Evolutionary conservation across 2,888 invertebrate species (phyloP).

Genomic region (Nematopogon swammerdamellus): DNA sequence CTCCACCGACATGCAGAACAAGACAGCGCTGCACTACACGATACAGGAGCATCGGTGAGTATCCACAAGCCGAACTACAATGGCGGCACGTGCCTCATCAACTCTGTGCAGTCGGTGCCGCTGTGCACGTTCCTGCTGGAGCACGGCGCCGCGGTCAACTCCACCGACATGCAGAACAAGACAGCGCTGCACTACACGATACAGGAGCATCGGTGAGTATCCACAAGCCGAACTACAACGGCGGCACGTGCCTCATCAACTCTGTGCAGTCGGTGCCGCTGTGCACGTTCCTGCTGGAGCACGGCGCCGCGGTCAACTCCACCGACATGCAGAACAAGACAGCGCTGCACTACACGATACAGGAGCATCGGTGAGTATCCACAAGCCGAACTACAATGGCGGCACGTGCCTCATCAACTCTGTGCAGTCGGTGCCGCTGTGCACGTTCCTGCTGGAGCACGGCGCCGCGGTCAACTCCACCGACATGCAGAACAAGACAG

Average conservation of each 20-base stretch:
- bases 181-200: slow-evolving; percentile 94
- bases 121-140: slow-evolving; percentile 77
- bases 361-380: slow-evolving; percentile 69
- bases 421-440: slow-evolving; percentile 81
- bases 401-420: slow-evolving; percentile 93
- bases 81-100: slow-evolving; percentile 91
- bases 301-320: slow-evolving; percentile 83
- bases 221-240: slow-evolving; percentile 81
- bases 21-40: slow-evolving; percentile 93
- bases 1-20: slow-evolving; percentile 84
- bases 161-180: slow-evolving; percentile 84
- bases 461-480: slow-evolving; percentile 83
- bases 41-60: slow-evolving; percentile 72
- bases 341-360: slow-evolving; percentile 91
- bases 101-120: slow-evolving; percentile 83
- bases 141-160: slow-evolving; percentile 81
- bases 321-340: slow-evolving; percentile 87
- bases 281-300: slow-evolving; percentile 73
- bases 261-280: slow-evolving; percentile 83
- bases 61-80: slow-evolving; percentile 82
- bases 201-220: slow-evolving; percentile 70
- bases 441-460: slow-evolving; percentile 72
- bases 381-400: slow-evolving; percentile 83
- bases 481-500: slow-evolving; percentile 88
- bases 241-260: slow-evolving; percentile 92